phyloP scores from a whole-genome alignment of 2,888 invertebrate species.

The Phlogophora meticulosa region DNA sequence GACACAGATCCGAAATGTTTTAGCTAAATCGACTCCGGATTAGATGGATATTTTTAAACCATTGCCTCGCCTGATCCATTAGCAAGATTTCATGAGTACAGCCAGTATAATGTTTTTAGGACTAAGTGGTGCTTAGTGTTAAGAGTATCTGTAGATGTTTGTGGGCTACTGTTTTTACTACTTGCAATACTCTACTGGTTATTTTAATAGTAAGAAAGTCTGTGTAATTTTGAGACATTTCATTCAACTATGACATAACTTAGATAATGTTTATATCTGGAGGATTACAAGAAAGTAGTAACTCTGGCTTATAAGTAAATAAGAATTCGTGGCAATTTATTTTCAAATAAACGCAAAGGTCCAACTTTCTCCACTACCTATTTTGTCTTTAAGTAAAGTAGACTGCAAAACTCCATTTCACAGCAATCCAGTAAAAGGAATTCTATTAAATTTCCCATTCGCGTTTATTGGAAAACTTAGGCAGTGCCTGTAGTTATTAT shows the following conservation, averaged over 20 bases:
- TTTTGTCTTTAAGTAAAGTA: conserved; percentile 19
- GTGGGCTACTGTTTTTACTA: conserved; percentile 5
- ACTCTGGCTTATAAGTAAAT: background rate
- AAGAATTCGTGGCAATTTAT: background rate
- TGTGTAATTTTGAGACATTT: no score
- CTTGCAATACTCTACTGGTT: background rate
- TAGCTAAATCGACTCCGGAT: conserved; percentile 85
- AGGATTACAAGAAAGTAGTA: background rate
- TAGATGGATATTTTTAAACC: conserved; percentile 87
- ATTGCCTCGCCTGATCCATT: conserved; percentile 85
- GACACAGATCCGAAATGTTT: conserved; percentile 83
- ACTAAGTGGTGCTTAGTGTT: conserved; percentile 49
- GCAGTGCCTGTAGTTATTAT: conserved; percentile 55
- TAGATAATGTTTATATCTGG: background rate
- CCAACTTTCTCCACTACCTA: background rate
- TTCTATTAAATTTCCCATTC: conserved; percentile 55
- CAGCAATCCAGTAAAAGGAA: conserved; percentile 48
- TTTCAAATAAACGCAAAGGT: conserved; percentile 11
- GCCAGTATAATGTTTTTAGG: conserved; percentile 75
- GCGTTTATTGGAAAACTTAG: conserved; percentile 61
- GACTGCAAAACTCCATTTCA: conserved; percentile 19
- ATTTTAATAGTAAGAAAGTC: background rate
- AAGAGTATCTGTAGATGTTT: conserved; percentile 35
- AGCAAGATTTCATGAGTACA: conserved; percentile 83
- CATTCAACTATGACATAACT: no score